These are phyloP conservation scores for Aegithalos caudatus DNA, from an alignment of 2,113 vertebrate species.

Conservation along the genomic window DNA sequence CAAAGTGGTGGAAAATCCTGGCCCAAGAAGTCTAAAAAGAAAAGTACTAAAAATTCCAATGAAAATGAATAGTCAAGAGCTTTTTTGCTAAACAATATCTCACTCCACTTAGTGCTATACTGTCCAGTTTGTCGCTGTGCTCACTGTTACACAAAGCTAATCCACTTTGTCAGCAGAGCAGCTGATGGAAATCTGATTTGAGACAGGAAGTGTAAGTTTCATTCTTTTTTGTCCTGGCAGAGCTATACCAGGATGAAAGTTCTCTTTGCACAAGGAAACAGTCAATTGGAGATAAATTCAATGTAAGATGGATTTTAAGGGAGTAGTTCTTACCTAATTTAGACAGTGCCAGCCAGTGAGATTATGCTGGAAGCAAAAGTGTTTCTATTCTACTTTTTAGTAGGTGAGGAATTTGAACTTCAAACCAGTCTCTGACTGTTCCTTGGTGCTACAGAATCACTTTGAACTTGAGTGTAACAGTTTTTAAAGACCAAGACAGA, in stretches of 20 bases:
- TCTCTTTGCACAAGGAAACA: background rate
- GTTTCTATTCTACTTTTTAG: background rate
- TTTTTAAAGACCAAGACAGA: background rate
- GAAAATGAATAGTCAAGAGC: background rate
- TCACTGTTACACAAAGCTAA: slow-evolving; percentile 3
- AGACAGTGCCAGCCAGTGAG: background rate
- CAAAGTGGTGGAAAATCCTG: background rate
- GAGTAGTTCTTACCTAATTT: background rate
- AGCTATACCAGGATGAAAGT: background rate
- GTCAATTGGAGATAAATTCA: background rate
- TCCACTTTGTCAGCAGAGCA: background rate
- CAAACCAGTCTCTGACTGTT: background rate
- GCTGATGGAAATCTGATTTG: slow-evolving; percentile 28
- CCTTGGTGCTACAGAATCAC: background rate
- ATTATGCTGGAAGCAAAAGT: background rate
- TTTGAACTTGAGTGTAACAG: background rate
- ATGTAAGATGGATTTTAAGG: background rate
- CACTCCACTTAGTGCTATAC: background rate
- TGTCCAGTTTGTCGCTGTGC: background rate
- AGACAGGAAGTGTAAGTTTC: background rate
- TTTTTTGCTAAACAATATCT: background rate
- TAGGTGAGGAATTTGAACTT: background rate
- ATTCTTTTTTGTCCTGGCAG: background rate
- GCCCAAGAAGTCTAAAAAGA: background rate
- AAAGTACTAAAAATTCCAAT: background rate